Base-by-base conservation (phyloP, 2,797 vertebrate species). In the Chromobotia macracanthus region DNA sequence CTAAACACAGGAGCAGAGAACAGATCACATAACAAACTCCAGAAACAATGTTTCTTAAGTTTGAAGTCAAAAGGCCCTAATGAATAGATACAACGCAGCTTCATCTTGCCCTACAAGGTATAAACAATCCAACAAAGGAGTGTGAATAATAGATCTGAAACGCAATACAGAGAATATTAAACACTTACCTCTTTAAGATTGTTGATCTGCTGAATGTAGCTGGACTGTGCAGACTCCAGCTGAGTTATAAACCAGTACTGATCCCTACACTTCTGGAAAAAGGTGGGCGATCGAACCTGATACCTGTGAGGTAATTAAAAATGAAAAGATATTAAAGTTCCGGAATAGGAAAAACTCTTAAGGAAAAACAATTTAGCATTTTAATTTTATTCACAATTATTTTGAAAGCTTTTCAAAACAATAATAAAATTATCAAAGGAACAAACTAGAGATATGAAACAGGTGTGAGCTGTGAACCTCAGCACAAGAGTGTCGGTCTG, bases 201-300 rank as follows among this genome's bases (percentile, higher is more conserved):
- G 91, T 98, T 98, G 88, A 98, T 98, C 91, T 99, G 96, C 82
- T 99, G 98, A 78, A 98, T 93, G 68, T 99, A 98, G 85, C 96
- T 94, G 3, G 94, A 95, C 90, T 99, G 97, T 60, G 97, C 95
- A 0, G 96, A 93, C 89, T 99, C 98, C 88, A 99, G 85, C 18
- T 99, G 97, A 91, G 95, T 95, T 90, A 99, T 98, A 89, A 98
- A 98, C 97, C 98, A 99, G 87, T 97, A 95, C 83, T 99, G 98
- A 87, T 99, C 97, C 71, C 97, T 91, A 87, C 96, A 99, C 91
- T 99, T 99, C 86, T 99, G 97, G 91, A 98, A 99, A 88, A 99
- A 99, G 12, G 98, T 99, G 35, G 98, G 97, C 0, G 97, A 97
- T 79, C 97, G 96, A 46, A 99, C 96, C 87, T 99, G 97, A 90